These are phyloP conservation scores for Lasioglossum zephyrum DNA, from an alignment of 2,888 invertebrate genomes.

Conservation along the genomic window DNA sequence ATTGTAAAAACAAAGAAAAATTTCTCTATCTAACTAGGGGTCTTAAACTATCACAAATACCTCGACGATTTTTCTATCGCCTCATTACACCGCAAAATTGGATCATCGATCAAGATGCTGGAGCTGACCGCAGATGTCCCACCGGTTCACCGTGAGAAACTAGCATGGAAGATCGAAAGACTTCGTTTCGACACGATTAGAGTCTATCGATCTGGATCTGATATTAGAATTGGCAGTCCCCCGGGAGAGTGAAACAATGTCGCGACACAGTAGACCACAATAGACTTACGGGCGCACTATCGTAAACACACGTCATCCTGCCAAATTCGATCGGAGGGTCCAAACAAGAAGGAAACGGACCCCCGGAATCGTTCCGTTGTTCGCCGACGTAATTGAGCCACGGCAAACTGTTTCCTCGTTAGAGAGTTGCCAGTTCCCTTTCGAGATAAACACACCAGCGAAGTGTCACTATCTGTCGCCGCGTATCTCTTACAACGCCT, in stretches of 20 bases:
- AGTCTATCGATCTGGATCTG: background rate
- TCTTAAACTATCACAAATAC: background rate
- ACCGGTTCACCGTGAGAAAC: background rate
- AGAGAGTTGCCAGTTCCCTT: slow-evolving; percentile 11
- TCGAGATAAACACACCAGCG: background rate
- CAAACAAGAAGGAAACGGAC: background rate
- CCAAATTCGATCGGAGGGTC: background rate
- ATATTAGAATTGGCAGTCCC: background rate
- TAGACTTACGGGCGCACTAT: background rate
- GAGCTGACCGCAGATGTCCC: background rate
- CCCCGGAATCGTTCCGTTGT: slow-evolving; percentile 3
- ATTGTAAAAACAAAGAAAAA: background rate
- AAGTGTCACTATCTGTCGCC: background rate
- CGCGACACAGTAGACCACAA: background rate
- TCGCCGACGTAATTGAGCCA: background rate
- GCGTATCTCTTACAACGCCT: background rate
- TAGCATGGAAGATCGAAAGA: too few species aligned
- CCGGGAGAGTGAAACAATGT: background rate
- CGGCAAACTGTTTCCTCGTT: slow-evolving; percentile 12
- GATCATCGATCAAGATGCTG: background rate
- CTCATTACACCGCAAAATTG: background rate
- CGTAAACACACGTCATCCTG: background rate
- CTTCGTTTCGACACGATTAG: too few species aligned
- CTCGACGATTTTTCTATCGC: background rate
- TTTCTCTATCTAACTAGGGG: background rate